Conservation (phyloP, 2,797 vertebrate genomes). For the Macropus fuliginosus region DNA sequence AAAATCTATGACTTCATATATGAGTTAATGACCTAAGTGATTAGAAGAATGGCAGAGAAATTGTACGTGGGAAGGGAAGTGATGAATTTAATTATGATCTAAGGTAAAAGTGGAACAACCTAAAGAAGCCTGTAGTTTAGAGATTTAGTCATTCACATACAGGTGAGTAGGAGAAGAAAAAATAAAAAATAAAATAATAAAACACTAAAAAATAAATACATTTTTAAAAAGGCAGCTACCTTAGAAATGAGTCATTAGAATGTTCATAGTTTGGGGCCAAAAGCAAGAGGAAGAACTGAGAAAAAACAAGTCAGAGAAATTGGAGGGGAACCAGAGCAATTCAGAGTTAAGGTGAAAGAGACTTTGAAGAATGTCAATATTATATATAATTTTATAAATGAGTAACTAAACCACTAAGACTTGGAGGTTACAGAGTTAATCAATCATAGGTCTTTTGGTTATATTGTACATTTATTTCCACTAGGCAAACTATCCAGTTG, state of each 20-base stretch:
- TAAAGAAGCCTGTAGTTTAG: background rate
- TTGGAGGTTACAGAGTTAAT: background rate
- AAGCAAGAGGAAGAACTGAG: background rate
- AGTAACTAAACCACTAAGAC: background rate
- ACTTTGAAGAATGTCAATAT: background rate
- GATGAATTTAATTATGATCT: background rate
- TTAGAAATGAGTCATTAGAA: background rate
- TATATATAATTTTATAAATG: background rate
- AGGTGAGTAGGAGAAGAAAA: background rate
- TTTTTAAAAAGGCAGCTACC: background rate
- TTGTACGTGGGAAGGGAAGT: background rate
- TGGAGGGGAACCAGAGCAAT: background rate
- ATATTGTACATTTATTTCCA: background rate
- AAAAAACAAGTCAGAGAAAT: background rate
- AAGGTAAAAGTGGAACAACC: background rate
- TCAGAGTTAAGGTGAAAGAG: background rate
- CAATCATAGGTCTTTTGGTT: background rate
- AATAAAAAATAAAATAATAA: background rate
- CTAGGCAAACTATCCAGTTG: background rate
- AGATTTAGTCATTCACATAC: background rate
- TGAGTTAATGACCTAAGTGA: background rate
- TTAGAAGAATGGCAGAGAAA: background rate
- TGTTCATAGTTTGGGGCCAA: background rate
- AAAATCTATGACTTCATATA: background rate
- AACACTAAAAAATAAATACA: no score